phyloP scores from a whole-genome alignment of 2,888 invertebrate species.

The Noctua pronuba region DNA sequence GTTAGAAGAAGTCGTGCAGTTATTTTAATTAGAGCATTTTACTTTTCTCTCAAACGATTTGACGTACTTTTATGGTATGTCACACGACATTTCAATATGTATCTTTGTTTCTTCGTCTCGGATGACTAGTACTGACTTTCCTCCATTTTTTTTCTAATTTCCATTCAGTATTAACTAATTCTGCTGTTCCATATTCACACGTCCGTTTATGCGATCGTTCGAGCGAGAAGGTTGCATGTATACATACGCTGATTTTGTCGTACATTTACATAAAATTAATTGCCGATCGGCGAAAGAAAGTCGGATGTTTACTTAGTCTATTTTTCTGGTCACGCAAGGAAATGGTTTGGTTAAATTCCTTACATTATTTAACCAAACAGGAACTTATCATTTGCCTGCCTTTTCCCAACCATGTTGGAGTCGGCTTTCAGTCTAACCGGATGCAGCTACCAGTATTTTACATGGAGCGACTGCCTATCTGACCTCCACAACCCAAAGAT shows the following conservation, averaged over 20 bases:
- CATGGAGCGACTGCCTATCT: too few relatives aligned
- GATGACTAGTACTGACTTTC: constrained; percentile 67
- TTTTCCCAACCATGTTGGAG: too few relatives aligned
- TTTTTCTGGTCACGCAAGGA: constrained; percentile 41
- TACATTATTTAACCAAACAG: background rate
- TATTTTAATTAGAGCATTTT: constrained; percentile 63
- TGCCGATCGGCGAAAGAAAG: constrained; percentile 50
- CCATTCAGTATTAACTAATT: constrained; percentile 34
- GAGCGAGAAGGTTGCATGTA: constrained; percentile 50
- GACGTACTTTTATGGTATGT: constrained; percentile 52
- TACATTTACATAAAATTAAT: constrained; percentile 47
- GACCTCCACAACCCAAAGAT: too few relatives aligned
- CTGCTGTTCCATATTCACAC: constrained; percentile 48
- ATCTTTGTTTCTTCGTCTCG: constrained; percentile 48
- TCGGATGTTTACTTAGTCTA: constrained; percentile 36
- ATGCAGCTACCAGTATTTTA: too few relatives aligned
- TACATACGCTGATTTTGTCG: constrained; percentile 11
- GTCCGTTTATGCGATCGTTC: constrained; percentile 37
- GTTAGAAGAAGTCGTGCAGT: constrained; percentile 50
- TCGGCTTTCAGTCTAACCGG: too few relatives aligned
- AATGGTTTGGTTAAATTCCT: background rate
- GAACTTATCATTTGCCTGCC: background rate
- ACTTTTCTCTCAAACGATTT: constrained; percentile 64
- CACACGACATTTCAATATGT: constrained; percentile 59
- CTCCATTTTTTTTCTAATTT: constrained; percentile 37